phyloP scores from a whole-genome alignment of 2,888 invertebrate genomes.

The Andrena camellia region DNA sequence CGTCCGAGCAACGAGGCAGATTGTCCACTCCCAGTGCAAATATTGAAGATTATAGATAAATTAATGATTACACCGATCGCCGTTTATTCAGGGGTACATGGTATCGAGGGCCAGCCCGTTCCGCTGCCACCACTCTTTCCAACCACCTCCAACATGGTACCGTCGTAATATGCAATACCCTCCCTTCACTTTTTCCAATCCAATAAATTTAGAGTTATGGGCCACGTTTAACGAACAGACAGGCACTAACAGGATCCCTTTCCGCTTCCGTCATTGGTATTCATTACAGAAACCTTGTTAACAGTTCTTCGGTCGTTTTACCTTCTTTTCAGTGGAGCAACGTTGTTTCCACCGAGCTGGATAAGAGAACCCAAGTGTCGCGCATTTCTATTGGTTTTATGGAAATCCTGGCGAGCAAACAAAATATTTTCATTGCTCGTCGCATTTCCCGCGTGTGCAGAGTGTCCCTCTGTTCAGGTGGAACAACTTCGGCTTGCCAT shows the following conservation, averaged over 20 bases:
- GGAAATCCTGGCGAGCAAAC: not conserved
- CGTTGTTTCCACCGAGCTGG: not conserved
- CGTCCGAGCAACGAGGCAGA: conserved; percentile 17
- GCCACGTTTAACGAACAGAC: not conserved
- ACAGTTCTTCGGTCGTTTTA: not conserved
- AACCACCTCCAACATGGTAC: not conserved
- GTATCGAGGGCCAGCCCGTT: not conserved
- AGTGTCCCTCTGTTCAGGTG: no score
- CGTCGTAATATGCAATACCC: not conserved
- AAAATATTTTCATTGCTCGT: not conserved
- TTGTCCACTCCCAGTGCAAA: conserved; percentile 25
- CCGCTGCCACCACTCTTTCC: not conserved
- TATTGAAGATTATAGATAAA: conserved; percentile 35
- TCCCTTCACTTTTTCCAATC: not conserved
- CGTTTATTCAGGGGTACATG: not conserved
- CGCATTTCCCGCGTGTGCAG: not conserved
- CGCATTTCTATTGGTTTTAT: not conserved
- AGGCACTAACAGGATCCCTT: not conserved
- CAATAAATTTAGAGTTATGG: conserved; percentile 10
- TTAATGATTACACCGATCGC: not conserved
- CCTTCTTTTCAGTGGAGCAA: not conserved
- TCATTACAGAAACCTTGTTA: not conserved
- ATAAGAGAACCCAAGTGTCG: not conserved
- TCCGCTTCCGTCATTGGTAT: not conserved
- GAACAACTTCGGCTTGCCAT: no score